A percentile compares a stretch with the other conserved stretches of the same genome.
Evolutionary conservation across 2,113 vertebrate genomes (phyloP).

Genomic region (Strigops habroptila): DNA sequence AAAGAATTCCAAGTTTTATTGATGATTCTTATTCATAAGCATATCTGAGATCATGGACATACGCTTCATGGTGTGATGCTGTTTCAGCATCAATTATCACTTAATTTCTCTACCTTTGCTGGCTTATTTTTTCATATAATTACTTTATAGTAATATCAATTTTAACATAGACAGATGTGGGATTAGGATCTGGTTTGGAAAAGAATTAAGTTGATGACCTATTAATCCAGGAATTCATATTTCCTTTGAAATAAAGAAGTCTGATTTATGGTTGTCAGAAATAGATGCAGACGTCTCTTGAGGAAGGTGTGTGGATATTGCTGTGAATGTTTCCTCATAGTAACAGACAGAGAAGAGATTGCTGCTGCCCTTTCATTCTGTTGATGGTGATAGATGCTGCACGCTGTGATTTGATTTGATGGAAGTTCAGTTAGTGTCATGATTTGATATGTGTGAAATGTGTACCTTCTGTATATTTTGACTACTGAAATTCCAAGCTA

Average conservation of each 20-base stretch:
- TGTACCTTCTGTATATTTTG: not conserved
- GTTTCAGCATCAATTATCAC: not conserved
- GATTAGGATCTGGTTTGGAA: not conserved
- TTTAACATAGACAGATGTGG: not conserved
- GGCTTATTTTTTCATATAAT: not conserved
- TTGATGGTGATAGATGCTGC: not conserved
- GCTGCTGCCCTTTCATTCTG: not conserved
- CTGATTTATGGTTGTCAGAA: not conserved
- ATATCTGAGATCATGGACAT: not conserved
- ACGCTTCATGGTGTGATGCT: not conserved
- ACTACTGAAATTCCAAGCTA: not conserved
- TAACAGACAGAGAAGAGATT: not conserved
- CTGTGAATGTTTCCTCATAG: not conserved
- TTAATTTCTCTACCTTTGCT: not conserved
- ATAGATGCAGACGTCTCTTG: not conserved
- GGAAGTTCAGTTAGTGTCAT: not conserved
- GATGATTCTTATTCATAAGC: not conserved
- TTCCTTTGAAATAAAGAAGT: slow-evolving; percentile 9
- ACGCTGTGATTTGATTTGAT: not conserved
- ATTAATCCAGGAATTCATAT: not conserved
- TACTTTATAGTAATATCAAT: not conserved
- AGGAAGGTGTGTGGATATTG: not conserved
- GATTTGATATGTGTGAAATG: not conserved
- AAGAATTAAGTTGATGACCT: not conserved
- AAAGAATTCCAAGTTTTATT: not conserved